Conservation (phyloP, 1,140 invertebrate species). For the Camponotus pennsylvanicus region DNA sequence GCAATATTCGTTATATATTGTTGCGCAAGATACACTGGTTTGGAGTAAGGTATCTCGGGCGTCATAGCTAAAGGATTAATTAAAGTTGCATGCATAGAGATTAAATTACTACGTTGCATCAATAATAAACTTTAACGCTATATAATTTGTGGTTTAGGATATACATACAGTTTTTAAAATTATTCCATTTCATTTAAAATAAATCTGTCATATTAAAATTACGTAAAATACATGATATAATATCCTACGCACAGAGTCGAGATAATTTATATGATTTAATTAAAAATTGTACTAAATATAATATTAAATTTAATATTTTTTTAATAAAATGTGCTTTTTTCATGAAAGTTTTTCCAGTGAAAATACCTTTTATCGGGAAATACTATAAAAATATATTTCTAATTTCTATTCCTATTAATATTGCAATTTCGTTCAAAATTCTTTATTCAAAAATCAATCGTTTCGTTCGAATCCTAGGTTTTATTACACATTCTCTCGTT, state of each 20-base stretch:
- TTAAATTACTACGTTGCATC: conserved; percentile 24
- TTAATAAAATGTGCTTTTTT: too few species aligned
- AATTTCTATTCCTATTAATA: too few species aligned
- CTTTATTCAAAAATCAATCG: too few species aligned
- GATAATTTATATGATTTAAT: background rate
- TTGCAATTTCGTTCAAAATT: too few species aligned
- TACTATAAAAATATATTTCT: too few species aligned
- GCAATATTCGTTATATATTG: background rate
- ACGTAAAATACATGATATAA: background rate
- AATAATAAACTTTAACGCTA: conserved; percentile 4
- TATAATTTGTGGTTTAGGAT: conserved; percentile 4
- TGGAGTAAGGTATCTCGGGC: background rate
- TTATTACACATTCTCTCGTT: background rate
- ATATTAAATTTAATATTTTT: background rate
- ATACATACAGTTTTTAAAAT: background rate
- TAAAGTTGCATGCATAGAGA: conserved; percentile 36
- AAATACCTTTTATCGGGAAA: too few species aligned
- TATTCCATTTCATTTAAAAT: background rate
- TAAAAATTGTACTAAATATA: background rate
- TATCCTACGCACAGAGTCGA: too few species aligned
- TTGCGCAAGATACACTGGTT: conserved; percentile 1
- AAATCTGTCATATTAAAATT: conserved; percentile 8
- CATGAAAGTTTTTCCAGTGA: too few species aligned
- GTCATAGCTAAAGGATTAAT: conserved; percentile 19
- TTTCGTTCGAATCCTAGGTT: background rate